Evolutionary conservation across 2,888 invertebrate genomes (phyloP).

Genomic region (Acrobasis repandana): DNA sequence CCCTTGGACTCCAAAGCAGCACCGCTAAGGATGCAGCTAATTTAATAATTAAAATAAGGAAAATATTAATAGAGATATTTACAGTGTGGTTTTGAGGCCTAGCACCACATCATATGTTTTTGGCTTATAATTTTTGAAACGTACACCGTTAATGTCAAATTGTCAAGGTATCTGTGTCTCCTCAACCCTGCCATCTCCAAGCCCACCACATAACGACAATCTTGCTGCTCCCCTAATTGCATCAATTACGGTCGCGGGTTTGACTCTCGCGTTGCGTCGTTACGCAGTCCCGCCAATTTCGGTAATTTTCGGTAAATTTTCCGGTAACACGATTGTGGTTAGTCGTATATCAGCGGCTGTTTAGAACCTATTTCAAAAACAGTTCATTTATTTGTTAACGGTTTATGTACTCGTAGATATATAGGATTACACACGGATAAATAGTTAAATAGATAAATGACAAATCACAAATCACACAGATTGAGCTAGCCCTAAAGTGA

Average conservation of each 20-base stretch:
- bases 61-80: no score
- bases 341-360: background rate
- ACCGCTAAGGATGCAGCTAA: no score
- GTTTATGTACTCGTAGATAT: no score
- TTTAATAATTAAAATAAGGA: no score
- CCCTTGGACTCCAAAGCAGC: no score
- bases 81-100: no score
- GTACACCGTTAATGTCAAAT: background rate
- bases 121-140: no score
- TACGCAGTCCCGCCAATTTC: conserved; percentile 12
- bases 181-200: background rate
- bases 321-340: conserved; percentile 22
- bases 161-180: background rate
- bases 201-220: background rate
- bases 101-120: no score
- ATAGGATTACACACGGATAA: no score
- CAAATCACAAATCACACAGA: no score
- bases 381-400: background rate
- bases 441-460: no score
- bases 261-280: conserved; percentile 24
- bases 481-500: no score
- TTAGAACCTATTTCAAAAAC: conserved; percentile 10
- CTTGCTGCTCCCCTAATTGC: conserved; percentile 51
- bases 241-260: conserved; percentile 57
- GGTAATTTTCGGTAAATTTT: conserved; percentile 19